Evolutionary conservation across 1,140 invertebrate genomes (phyloP).

Genomic region (Ooceraea biroi): DNA sequence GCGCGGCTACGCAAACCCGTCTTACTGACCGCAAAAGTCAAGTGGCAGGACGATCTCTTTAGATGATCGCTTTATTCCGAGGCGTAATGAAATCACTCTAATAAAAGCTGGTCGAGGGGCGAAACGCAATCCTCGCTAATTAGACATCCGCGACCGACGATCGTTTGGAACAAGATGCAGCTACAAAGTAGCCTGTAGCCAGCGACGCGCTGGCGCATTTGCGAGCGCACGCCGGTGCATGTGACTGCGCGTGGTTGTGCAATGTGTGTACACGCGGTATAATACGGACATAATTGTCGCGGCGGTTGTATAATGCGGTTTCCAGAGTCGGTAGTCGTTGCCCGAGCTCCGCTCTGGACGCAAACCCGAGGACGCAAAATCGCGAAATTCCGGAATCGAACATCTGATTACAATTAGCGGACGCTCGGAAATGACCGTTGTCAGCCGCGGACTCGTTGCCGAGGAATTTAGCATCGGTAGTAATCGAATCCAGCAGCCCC

Average conservation of each 20-base stretch:
- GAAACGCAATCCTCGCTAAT: constrained; percentile 14
- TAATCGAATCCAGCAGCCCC: neutral
- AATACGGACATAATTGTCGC: constrained; percentile 79
- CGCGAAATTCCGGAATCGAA: neutral
- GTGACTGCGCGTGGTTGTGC: constrained; percentile 45
- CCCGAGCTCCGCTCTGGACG: constrained; percentile 42
- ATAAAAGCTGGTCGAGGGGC: neutral
- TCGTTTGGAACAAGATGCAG: constrained; percentile 13
- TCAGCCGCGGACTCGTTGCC: neutral
- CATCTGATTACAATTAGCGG: neutral
- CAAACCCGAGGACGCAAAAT: neutral
- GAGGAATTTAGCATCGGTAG: neutral
- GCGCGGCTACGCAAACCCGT: neutral
- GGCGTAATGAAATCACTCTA: constrained; percentile 34
- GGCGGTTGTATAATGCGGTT: constrained; percentile 74
- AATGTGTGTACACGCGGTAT: constrained; percentile 71
- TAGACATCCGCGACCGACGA: constrained; percentile 15
- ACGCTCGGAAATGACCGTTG: neutral
- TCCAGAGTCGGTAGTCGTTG: constrained; percentile 67
- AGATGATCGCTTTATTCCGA: constrained; percentile 17
- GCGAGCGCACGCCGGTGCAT: neutral
- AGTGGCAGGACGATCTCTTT: neutral
- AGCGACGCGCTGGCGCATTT: no score
- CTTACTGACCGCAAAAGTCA: neutral
- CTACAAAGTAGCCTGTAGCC: no score